Conservation (phyloP, 2,888 invertebrate genomes). For the Epistrophella euchroma region DNA sequence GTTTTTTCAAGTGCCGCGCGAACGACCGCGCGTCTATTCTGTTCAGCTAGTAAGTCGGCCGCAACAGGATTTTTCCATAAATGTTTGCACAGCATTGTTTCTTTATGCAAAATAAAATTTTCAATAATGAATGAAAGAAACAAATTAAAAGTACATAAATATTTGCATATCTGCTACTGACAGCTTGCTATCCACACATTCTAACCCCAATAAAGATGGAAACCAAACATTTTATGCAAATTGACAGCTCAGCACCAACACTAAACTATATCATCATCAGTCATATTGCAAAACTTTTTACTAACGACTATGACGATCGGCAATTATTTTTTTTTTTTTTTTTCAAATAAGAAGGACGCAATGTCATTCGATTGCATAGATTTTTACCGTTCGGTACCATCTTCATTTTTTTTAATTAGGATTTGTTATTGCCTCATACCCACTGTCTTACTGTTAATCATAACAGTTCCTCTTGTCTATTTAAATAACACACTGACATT, state of each 20-base stretch:
- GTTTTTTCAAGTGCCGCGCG: too few relatives aligned
- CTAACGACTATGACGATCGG: not conserved
- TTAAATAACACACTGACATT: conserved; percentile 38
- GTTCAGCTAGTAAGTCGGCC: not conserved
- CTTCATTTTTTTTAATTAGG: conserved; percentile 51
- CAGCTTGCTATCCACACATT: conserved; percentile 53
- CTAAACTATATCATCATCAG: conserved; percentile 14
- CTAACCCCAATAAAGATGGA: conserved; percentile 45
- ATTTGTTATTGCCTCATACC: conserved; percentile 42
- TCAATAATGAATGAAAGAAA: conserved; percentile 13
- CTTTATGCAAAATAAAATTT: not conserved
- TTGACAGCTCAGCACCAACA: conserved; percentile 55
- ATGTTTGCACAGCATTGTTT: not conserved
- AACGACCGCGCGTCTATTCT: too few relatives aligned
- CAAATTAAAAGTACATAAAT: conserved; percentile 45
- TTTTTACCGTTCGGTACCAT: conserved; percentile 38
- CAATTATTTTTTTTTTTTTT: not conserved
- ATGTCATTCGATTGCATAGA: conserved; percentile 25
- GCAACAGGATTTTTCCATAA: not conserved
- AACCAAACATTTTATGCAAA: conserved; percentile 65
- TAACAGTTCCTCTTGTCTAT: conserved; percentile 55
- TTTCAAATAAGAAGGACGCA: conserved; percentile 35
- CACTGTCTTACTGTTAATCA: conserved; percentile 37
- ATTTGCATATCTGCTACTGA: conserved; percentile 44
- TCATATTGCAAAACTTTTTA: conserved; percentile 4